phyloP scores from a whole-genome alignment of 2,797 vertebrate species.

The Eleutherodactylus coqui region DNA sequence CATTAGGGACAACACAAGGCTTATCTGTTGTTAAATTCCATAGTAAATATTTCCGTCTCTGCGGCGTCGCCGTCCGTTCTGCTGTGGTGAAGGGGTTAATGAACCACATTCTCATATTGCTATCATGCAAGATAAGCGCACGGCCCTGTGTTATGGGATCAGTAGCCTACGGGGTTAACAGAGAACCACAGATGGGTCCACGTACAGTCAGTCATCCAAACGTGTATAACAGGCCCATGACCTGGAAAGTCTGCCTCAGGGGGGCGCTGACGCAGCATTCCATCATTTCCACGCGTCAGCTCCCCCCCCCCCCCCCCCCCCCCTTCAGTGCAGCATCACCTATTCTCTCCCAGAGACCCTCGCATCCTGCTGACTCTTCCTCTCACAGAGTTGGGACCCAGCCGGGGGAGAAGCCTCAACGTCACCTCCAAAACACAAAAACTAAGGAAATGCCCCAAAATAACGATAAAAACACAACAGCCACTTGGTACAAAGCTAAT shows the following conservation, averaged over 20 bases:
- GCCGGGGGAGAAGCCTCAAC: background rate
- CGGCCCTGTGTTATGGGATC: constrained; percentile 15
- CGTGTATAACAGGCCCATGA: constrained; percentile 46
- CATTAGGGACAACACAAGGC: too few relatives aligned
- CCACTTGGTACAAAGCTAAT: background rate
- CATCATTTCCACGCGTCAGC: background rate
- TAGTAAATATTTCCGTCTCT: background rate
- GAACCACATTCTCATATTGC: background rate
- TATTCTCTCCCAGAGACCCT: background rate
- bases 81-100: constrained; percentile 6
- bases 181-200: constrained; percentile 53
- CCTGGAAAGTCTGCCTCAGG: constrained; percentile 50
- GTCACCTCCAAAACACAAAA: background rate
- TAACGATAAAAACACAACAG: background rate
- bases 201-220: constrained; percentile 21
- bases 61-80: background rate
- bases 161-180: constrained; percentile 29
- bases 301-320: background rate
- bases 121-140: background rate
- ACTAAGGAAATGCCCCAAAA: background rate
- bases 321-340: constrained; percentile 39
- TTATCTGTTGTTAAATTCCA: background rate
- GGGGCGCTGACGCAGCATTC: constrained; percentile 47
- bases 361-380: background rate
- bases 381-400: background rate